Evolutionary conservation across 2,888 invertebrate species (phyloP).

Genomic region (Heliconius ethilla): DNA sequence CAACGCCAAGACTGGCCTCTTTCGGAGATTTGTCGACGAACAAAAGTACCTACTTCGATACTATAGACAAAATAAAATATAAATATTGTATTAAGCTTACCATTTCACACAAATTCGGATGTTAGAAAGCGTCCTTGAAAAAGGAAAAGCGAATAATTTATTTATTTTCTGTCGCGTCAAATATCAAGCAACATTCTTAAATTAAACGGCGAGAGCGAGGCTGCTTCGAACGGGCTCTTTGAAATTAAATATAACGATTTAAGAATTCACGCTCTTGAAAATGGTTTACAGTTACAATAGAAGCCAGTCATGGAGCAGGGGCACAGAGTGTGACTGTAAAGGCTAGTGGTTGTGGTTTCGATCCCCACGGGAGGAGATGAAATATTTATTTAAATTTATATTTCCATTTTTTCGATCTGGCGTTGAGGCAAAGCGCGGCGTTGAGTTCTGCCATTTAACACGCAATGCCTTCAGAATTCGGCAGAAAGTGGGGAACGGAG

Average conservation of each 20-base stretch:
- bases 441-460: too few species aligned
- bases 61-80: background rate
- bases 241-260: constrained; percentile 38
- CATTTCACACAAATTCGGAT: constrained; percentile 9
- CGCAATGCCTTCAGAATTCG: too few species aligned
- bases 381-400: too few species aligned
- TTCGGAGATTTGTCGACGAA: background rate
- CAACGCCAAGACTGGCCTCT: too few species aligned
- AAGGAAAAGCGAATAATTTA: constrained; percentile 33
- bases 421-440: too few species aligned
- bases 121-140: constrained; percentile 29
- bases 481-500: too few species aligned
- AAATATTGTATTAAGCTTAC: background rate
- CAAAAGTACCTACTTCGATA: background rate
- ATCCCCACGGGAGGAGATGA: too few species aligned
- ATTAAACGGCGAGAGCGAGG: constrained; percentile 34
- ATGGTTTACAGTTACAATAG: constrained; percentile 2
- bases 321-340: too few species aligned
- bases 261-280: background rate
- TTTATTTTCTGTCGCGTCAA: constrained; percentile 36
- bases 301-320: too few species aligned
- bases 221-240: constrained; percentile 29
- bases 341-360: too few species aligned
- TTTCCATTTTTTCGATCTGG: too few species aligned
- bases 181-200: constrained; percentile 37